Evolutionary conservation across 2,113 vertebrate genomes (phyloP).

Genomic region (Manacus vitellinus): DNA sequence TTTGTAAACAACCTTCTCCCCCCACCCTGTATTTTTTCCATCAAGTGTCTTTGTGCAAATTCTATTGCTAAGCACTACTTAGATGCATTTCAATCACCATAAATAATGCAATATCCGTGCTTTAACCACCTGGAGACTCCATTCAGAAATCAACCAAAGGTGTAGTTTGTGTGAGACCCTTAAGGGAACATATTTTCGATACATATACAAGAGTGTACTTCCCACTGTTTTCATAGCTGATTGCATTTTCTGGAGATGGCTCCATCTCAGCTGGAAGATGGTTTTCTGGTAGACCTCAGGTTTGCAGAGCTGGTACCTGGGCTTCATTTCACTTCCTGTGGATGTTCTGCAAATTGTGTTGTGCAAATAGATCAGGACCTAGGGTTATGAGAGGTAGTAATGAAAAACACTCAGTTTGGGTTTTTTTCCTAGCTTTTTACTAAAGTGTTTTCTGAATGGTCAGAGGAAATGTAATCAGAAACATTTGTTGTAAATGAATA

Average conservation of each 20-base stretch:
- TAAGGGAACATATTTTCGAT: conserved; percentile 3
- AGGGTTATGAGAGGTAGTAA: not conserved
- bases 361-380: not conserved
- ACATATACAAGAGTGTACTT: not conserved
- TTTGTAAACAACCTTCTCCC: conserved; percentile 68
- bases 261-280: not conserved
- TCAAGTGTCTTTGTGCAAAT: conserved; percentile 71
- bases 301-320: not conserved
- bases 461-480: conserved; percentile 14
- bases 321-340: not conserved
- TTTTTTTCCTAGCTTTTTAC: not conserved
- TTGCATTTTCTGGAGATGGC: not conserved
- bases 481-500: conserved; percentile 48
- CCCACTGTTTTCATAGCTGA: not conserved
- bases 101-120: conserved; percentile 79
- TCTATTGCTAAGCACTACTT: conserved; percentile 63
- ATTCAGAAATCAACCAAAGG: conserved; percentile 43
- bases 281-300: not conserved
- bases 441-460: not conserved
- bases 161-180: conserved; percentile 33
- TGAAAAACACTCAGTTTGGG: not conserved
- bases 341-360: not conserved
- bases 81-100: conserved; percentile 67
- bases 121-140: conserved; percentile 74
- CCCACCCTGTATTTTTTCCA: conserved; percentile 52